Evolutionary conservation across 2,113 vertebrate species (phyloP).

Genomic region (Passer montanus): DNA sequence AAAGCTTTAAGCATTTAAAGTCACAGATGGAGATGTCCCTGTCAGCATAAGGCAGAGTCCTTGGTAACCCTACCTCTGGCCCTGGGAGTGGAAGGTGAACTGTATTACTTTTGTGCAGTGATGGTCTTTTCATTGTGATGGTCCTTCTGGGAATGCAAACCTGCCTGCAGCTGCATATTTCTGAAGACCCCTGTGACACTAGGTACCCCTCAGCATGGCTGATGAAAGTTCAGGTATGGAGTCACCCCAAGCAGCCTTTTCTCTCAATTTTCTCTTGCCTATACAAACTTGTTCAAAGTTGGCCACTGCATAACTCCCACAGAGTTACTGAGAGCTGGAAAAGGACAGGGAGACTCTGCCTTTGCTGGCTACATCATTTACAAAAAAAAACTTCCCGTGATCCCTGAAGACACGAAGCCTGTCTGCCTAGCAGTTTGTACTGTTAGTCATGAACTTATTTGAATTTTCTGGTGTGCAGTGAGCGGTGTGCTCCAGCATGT

Average conservation of each 20-base stretch:
- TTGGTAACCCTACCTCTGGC: background rate
- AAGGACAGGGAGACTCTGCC: background rate
- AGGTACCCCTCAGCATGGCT: background rate
- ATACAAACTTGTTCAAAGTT: background rate
- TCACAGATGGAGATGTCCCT: background rate
- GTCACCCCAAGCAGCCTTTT: background rate
- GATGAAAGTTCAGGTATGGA: background rate
- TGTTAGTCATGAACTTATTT: rapidly evolving
- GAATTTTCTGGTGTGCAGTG: background rate
- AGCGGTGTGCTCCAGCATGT: background rate
- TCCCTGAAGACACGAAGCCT: background rate
- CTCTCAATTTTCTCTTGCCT: background rate
- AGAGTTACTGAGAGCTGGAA: background rate
- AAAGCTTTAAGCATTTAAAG: background rate
- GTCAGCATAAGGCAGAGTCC: background rate
- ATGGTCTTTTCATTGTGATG: background rate
- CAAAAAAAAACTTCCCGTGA: background rate
- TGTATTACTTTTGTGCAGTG: background rate
- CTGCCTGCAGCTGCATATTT: background rate
- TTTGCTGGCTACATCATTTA: background rate
- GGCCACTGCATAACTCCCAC: rapidly evolving
- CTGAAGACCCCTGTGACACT: background rate
- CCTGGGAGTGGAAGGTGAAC: background rate
- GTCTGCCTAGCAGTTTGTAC: background rate
- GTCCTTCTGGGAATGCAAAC: background rate